Percentiles rank a stretch among this genome's conserved stretches.
Evolutionary conservation across 2,888 invertebrate species (phyloP).

Genomic region (Lasioglossum marginatum): DNA sequence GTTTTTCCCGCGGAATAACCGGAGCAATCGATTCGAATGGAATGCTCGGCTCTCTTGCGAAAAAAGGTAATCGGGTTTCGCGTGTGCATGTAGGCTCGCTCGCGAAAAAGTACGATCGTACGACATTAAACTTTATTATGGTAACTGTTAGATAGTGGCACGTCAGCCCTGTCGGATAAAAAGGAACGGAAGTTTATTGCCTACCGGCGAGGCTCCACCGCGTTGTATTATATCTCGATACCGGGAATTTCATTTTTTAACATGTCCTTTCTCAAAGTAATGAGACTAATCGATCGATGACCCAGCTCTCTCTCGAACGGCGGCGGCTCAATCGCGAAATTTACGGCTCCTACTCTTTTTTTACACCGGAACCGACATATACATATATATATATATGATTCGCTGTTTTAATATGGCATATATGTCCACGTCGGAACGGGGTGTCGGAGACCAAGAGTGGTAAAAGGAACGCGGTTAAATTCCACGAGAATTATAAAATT

Average conservation of each 20-base stretch:
- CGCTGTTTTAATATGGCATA: neutral
- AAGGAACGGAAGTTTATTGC: neutral
- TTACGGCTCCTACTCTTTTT: neutral
- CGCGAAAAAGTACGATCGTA: constrained; percentile 5
- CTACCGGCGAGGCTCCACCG: neutral
- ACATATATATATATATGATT: neutral
- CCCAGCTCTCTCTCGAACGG: neutral
- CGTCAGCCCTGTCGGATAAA: neutral
- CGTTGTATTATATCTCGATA: neutral
- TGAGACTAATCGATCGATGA: neutral
- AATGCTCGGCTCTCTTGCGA: neutral
- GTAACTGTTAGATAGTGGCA: neutral
- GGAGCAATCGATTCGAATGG: constrained; percentile 8
- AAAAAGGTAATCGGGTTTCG: constrained; percentile 14
- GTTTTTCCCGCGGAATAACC: neutral
- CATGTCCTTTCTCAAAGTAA: neutral
- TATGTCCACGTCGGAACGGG: neutral
- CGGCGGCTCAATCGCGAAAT: neutral
- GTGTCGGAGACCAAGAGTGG: neutral
- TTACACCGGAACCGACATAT: neutral
- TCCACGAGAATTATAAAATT: neutral
- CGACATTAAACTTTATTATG: constrained; percentile 17
- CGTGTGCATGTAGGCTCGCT: neutral
- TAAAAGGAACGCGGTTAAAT: neutral
- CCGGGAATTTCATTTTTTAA: neutral